A percentile compares a stretch with the other conserved stretches of the same genome.
Conservation (phyloP, 2,797 vertebrate genomes). For the Eospalax fontanierii region DNA sequence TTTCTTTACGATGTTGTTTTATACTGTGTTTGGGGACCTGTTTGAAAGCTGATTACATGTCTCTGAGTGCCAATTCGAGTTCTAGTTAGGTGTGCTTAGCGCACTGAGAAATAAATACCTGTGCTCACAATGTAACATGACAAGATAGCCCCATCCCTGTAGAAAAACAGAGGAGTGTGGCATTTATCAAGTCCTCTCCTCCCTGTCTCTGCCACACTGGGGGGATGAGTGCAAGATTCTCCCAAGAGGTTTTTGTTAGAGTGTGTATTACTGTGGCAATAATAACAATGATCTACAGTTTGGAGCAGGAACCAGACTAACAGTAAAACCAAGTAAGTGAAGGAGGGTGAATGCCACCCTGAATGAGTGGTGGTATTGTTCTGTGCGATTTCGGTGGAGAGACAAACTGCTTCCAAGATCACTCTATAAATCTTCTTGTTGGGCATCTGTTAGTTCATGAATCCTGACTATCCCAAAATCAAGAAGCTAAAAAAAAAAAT, state of each 20-base stretch:
- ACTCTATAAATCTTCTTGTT: not conserved
- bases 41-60: conserved; percentile 53
- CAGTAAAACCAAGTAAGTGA: conserved; percentile 86
- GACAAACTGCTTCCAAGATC: not conserved
- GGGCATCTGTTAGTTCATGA: not conserved
- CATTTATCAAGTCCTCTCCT: not conserved
- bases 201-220: not conserved
- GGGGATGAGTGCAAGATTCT: not conserved
- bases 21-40: not conserved
- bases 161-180: not conserved
- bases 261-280: conserved; percentile 71
- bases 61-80: conserved; percentile 38
- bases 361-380: not conserved
- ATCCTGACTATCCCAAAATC: not conserved
- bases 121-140: not conserved
- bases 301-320: conserved; percentile 80
- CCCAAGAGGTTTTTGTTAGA: conserved; percentile 81
- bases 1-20: conserved; percentile 42
- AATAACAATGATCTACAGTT: conserved; percentile 55
- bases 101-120: not conserved
- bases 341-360: not conserved
- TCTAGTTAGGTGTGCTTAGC: conserved; percentile 17
- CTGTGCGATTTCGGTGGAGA: not conserved
- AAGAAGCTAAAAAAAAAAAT: not conserved
- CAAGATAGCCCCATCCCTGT: not conserved